Conservation (phyloP, 2,888 invertebrate genomes). For the Hyposoter dolosus region DNA sequence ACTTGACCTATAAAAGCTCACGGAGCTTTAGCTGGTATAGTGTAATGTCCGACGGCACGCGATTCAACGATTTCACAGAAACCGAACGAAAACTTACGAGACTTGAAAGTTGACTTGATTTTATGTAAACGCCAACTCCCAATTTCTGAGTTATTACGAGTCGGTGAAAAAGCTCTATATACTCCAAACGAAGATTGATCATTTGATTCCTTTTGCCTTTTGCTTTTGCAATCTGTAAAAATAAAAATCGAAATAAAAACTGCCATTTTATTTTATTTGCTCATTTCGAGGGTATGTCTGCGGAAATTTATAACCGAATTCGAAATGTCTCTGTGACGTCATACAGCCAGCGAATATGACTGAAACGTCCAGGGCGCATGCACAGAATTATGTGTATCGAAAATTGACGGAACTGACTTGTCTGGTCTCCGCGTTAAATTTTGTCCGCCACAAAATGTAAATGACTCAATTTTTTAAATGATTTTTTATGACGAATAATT, state of each 20-base stretch:
- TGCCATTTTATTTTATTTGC: no score
- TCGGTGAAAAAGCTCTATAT: not conserved
- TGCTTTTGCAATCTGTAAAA: not conserved
- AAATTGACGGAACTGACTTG: not conserved
- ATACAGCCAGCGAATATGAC: not conserved
- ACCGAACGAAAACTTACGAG: slow-evolving; percentile 62
- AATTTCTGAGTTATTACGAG: slow-evolving; percentile 5
- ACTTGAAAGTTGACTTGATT: slow-evolving; percentile 15
- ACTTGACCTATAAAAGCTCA: slow-evolving; percentile 80
- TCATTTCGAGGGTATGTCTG: not conserved
- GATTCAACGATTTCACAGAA: slow-evolving; percentile 70
- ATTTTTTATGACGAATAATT: no score
- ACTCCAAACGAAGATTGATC: slow-evolving; percentile 2
- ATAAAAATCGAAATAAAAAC: no score
- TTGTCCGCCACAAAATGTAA: not conserved
- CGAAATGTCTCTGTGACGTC: not conserved
- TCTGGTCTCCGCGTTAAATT: not conserved
- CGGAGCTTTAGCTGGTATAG: slow-evolving; percentile 70
- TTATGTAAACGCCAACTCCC: slow-evolving; percentile 3
- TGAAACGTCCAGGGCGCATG: not conserved
- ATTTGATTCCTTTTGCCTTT: no score
- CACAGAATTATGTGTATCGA: not conserved
- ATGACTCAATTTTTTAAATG: no score
- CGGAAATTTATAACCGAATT: not conserved
- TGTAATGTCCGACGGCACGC: slow-evolving; percentile 75